A percentile compares a stretch with the other conserved stretches of the same genome.
phyloP scores from a whole-genome alignment of 1,140 invertebrate species.

The Thaumatotibia leucotreta region DNA sequence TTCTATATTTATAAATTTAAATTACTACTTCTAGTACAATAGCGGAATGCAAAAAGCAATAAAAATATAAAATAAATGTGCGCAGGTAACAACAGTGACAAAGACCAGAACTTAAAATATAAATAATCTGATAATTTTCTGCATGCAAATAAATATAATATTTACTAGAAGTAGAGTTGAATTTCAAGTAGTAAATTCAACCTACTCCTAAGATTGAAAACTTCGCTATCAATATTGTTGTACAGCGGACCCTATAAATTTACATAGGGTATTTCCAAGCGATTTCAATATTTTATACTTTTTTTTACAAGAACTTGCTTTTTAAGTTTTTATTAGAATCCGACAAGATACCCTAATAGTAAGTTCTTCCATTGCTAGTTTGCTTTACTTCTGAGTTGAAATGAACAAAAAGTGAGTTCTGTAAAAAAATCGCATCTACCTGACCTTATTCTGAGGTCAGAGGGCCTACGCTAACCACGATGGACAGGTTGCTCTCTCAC shows the following conservation, averaged over 20 bases:
- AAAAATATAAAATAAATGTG: conserved; percentile 23
- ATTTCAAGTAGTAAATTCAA: not conserved
- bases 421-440: too few species aligned
- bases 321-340: too few species aligned
- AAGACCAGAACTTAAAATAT: not conserved
- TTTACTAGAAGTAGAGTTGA: not conserved
- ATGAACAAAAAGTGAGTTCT: too few species aligned
- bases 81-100: conserved; percentile 15
- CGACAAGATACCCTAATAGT: too few species aligned
- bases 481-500: too few species aligned
- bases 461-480: too few species aligned
- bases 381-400: too few species aligned
- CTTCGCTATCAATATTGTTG: not conserved
- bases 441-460: too few species aligned
- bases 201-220: not conserved
- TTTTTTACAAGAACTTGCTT: not conserved
- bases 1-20: conserved; percentile 18
- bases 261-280: not conserved
- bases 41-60: conserved; percentile 14
- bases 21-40: conserved; percentile 33
- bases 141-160: not conserved
- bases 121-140: not conserved
- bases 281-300: not conserved
- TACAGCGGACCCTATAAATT: not conserved
- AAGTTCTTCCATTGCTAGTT: too few species aligned